These are phyloP conservation scores for Drymonia ruficornis DNA, from an alignment of 2,888 invertebrate species.

Conservation along the genomic window DNA sequence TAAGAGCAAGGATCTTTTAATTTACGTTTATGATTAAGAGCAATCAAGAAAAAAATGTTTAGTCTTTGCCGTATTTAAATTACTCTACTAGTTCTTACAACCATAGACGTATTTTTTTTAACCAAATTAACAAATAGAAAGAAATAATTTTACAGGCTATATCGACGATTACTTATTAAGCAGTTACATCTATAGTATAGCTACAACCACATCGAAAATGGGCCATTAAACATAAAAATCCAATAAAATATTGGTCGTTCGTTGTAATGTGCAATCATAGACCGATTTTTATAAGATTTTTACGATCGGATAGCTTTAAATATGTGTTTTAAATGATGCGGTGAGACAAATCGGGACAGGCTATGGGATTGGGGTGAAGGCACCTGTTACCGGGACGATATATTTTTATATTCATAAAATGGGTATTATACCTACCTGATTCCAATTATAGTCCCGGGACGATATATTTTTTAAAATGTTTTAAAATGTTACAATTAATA, in stretches of 20 bases:
- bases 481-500: neutral
- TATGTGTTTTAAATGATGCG: conserved; percentile 68
- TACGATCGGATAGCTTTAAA: conserved; percentile 68
- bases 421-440: no score
- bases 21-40: no score
- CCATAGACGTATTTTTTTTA: no score
- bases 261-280: conserved; percentile 71
- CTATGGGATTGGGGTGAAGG: conserved; percentile 47
- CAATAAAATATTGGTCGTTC: conserved; percentile 51
- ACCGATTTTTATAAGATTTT: conserved; percentile 60
- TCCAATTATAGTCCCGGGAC: no score
- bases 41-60: no score
- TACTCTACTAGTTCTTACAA: no score
- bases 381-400: conserved; percentile 21
- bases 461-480: no score
- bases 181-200: conserved; percentile 40
- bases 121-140: no score
- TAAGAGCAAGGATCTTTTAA: no score
- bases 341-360: conserved; percentile 74
- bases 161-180: conserved; percentile 44
- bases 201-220: conserved; percentile 31
- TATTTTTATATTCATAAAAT: neutral
- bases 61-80: no score
- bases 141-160: neutral
- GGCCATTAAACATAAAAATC: conserved; percentile 48